Percentiles rank a stretch among this genome's conserved stretches.
Conservation (phyloP, 1,140 invertebrate genomes). For the Frieseomelitta varia region DNA sequence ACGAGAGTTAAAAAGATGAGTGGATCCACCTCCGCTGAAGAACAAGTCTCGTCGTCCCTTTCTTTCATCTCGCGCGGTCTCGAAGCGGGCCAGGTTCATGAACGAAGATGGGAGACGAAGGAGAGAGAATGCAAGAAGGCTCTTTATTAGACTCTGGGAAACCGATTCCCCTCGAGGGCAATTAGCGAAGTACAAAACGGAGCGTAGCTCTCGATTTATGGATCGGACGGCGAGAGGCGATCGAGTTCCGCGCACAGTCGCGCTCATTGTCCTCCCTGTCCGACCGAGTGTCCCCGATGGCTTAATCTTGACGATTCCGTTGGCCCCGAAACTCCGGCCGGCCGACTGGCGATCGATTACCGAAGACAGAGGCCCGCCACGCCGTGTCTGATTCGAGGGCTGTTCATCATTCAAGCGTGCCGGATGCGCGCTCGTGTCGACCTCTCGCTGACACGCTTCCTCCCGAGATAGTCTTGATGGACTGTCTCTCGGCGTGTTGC, state of each 20-base stretch:
- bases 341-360: slow-evolving; percentile 37
- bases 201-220: slow-evolving; percentile 65
- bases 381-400: slow-evolving; percentile 36
- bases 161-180: slow-evolving; percentile 68
- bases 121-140: background rate
- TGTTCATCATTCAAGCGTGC: slow-evolving; percentile 46
- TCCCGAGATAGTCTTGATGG: slow-evolving; percentile 5
- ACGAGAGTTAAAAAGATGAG: no score
- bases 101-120: no score
- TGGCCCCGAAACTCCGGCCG: slow-evolving; percentile 3
- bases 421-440: slow-evolving; percentile 10
- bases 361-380: slow-evolving; percentile 33
- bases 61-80: background rate
- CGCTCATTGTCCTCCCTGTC: slow-evolving; percentile 38
- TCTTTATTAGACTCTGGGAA: slow-evolving; percentile 68
- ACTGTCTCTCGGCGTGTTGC: slow-evolving; percentile 6
- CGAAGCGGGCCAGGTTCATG: background rate
- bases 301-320: slow-evolving; percentile 52
- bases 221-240: slow-evolving; percentile 60
- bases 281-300: slow-evolving; percentile 60
- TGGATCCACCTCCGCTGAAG: no score
- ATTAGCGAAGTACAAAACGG: slow-evolving; percentile 68
- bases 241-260: slow-evolving; percentile 44
- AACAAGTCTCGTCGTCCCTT: background rate
- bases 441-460: background rate